Base-by-base conservation (phyloP, 2,888 invertebrate genomes). In the Eupithecia pulchellata region DNA sequence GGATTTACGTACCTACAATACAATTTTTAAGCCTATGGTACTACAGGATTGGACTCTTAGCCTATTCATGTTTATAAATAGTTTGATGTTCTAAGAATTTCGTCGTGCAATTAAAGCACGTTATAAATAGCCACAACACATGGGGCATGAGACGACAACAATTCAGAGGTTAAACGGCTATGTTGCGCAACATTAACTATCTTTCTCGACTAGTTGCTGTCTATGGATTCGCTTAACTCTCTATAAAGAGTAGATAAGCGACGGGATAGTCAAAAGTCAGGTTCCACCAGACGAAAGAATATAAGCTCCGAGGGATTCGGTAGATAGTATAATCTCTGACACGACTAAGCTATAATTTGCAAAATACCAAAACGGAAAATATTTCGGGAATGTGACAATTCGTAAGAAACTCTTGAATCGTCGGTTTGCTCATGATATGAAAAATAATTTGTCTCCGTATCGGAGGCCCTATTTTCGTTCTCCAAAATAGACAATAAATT, bases 111-210 rank as follows among this genome's bases (percentile, higher is more conserved):
- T 83, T 75, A 77, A 72, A 14, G 17, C 20, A 78, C 76, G 78
- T 77, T 87, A 89, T 86, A 88, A 90, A 91, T 91, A 90, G 88
- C 86, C 77, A 9, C 80, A 82, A 83, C 86, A 86, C 83, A 87
- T 87, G 83, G 78, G 81, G 86, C 83, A 87, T 87, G 82, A 78
- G 81, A 86, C 80, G 11, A 11, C 34, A 34, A 14, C 67, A 73
- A 64, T 69, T 72, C 66, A 81, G 81, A 85, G 84, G 86, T 89
- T 84, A 88, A 89, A 88, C 81, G 79, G 81, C 80, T 84, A 78
- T 81, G 83, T 89, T 89, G 83, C 79, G 82, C 80, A 83, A 86
- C 78, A 80, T 69, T 75, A 77, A 78, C 79, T 82, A 72, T 68
- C 69, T 66, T 63, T 69, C 42, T 32, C 25, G 3, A 67, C 69